phyloP scores from a whole-genome alignment of 2,888 invertebrate genomes.

The Pyrgus malvae region DNA sequence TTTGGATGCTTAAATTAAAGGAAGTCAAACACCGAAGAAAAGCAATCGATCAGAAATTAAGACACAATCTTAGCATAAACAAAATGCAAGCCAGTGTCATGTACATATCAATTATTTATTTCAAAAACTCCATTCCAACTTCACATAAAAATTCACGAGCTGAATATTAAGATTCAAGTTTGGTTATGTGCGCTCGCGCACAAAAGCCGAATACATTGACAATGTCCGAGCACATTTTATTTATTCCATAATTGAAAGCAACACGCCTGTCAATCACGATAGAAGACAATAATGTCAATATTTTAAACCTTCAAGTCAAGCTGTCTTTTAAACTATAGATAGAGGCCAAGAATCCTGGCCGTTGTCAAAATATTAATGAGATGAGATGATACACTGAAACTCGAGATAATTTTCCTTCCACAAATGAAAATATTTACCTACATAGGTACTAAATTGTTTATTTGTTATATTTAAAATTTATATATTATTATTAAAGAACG shows the following conservation, averaged over 20 bases:
- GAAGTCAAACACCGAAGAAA: too few species aligned
- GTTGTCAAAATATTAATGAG: slow-evolving; percentile 22
- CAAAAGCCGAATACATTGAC: slow-evolving; percentile 42
- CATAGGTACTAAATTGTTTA: too few species aligned
- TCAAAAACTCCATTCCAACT: not conserved
- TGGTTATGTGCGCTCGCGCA: slow-evolving; percentile 32
- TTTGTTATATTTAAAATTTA: too few species aligned
- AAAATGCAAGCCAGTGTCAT: not conserved
- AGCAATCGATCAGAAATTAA: too few species aligned
- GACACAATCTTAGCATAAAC: too few species aligned
- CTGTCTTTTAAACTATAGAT: slow-evolving; percentile 9
- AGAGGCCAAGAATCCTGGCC: not conserved
- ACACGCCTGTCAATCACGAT: slow-evolving; percentile 60
- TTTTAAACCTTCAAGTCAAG: slow-evolving; percentile 25
- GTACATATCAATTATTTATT: not conserved
- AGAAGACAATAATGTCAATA: slow-evolving; percentile 42
- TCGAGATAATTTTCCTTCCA: not conserved
- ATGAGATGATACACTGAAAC: not conserved
- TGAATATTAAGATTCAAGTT: slow-evolving; percentile 3
- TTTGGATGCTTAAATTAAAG: too few species aligned
- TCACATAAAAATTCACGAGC: not conserved
- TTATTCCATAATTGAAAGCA: slow-evolving; percentile 45
- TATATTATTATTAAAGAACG: too few species aligned
- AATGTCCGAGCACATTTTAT: slow-evolving; percentile 44
- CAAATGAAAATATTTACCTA: too few species aligned